These are phyloP conservation scores for Diadumene lineata DNA, from an alignment of 92 coral and sea anemone species.

Conservation along the genomic window DNA sequence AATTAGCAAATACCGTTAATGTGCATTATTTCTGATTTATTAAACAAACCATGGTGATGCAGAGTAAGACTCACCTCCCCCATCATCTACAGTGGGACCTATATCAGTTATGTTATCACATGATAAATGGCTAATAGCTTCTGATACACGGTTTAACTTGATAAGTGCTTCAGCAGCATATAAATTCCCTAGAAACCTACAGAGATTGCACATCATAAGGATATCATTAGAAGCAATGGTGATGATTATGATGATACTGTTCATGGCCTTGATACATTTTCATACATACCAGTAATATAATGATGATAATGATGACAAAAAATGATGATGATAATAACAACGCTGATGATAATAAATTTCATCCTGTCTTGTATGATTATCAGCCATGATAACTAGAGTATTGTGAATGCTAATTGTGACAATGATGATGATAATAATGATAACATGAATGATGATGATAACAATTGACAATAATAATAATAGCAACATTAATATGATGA, in stretches of 20 bases:
- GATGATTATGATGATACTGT: not conserved
- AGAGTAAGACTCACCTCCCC: conserved; percentile 23
- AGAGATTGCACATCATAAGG: not conserved
- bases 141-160: conserved; percentile 77
- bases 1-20: not conserved
- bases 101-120: conserved; percentile 78
- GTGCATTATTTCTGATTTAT: too few species aligned
- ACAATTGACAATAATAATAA: too few species aligned
- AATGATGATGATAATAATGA: too few species aligned
- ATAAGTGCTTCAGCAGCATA: conserved; percentile 94
- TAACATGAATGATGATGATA: too few species aligned
- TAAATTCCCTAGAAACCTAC: conserved; percentile 89
- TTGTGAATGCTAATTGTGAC: too few species aligned
- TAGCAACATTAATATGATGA: too few species aligned
- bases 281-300: too few species aligned
- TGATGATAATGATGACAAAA: not conserved
- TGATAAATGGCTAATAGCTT: conserved; percentile 85
- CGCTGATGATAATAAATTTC: too few species aligned
- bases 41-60: too few species aligned
- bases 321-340: too few species aligned
- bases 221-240: not conserved
- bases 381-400: too few species aligned
- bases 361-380: too few species aligned
- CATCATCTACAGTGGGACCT: conserved; percentile 15
- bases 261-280: not conserved